Percentiles rank a stretch among this genome's conserved stretches.
These are phyloP conservation scores for Leucoraja erinaceus DNA, from an alignment of 2,113 vertebrate species.

Conservation along the genomic window DNA sequence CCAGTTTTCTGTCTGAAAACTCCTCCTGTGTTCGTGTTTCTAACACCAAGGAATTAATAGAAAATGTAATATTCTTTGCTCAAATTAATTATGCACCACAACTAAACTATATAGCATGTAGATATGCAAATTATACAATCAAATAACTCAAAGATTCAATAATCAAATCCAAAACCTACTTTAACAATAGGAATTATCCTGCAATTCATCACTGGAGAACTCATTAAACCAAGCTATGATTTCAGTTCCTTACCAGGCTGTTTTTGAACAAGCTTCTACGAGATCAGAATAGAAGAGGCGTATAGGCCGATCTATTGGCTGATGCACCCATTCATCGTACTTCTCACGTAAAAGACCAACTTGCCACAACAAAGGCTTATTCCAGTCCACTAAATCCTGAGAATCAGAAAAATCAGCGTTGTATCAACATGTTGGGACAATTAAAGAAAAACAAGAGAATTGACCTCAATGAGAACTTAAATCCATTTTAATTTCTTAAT, in stretches of 20 bases:
- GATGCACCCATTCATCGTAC: conserved; percentile 91
- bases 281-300: conserved; percentile 84
- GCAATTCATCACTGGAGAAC: not conserved
- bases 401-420: not conserved
- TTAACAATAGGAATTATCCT: not conserved
- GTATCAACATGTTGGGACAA: not conserved
- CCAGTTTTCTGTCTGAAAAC: not conserved
- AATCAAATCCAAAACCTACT: not conserved
- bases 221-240: not conserved
- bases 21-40: too few relatives aligned
- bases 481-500: not conserved
- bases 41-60: too few relatives aligned
- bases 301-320: conserved; percentile 85
- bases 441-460: not conserved
- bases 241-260: conserved; percentile 71
- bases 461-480: not conserved
- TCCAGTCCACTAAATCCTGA: conserved; percentile 92
- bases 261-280: conserved; percentile 79
- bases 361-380: conserved; percentile 87
- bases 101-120: too few relatives aligned
- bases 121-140: too few relatives aligned
- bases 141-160: not conserved
- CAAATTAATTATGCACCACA: too few relatives aligned
- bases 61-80: too few relatives aligned
- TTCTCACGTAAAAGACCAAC: conserved; percentile 86